Conservation (phyloP, 2,797 vertebrate genomes). For the Artibeus lituratus region DNA sequence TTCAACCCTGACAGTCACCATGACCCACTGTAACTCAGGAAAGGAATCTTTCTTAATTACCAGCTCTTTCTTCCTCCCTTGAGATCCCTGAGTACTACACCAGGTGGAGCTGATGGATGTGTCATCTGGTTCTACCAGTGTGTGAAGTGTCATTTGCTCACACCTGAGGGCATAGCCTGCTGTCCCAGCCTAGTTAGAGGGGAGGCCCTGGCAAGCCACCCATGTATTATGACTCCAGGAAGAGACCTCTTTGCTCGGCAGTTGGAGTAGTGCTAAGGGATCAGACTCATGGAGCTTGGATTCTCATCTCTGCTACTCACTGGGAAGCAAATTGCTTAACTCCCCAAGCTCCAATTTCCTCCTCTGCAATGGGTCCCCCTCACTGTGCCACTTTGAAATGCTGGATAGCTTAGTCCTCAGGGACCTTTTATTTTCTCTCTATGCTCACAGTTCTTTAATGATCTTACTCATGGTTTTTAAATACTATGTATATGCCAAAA, state of each 20-base stretch:
- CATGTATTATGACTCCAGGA: constrained; percentile 39
- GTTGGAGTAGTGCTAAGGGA: background rate
- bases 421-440: background rate
- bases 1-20: constrained; percentile 64
- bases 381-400: background rate
- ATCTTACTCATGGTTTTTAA: background rate
- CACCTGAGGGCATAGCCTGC: background rate
- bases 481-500: background rate
- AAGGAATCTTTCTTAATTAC: constrained; percentile 75
- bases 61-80: constrained; percentile 63
- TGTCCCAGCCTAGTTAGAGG: background rate
- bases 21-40: constrained; percentile 59
- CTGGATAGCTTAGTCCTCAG: background rate
- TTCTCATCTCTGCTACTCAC: background rate
- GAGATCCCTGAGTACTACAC: constrained; percentile 55
- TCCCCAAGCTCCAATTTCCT: background rate
- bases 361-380: background rate
- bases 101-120: constrained; percentile 52
- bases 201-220: background rate
- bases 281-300: background rate
- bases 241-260: constrained; percentile 3
- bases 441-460: background rate
- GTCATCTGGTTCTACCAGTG: constrained; percentile 14
- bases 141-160: constrained; percentile 30
- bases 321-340: background rate